Evolutionary conservation across 2,797 vertebrate genomes (phyloP), one percentile per base, ranked within the genome.

Genomic region (Atherinosoma microstoma): DNA sequence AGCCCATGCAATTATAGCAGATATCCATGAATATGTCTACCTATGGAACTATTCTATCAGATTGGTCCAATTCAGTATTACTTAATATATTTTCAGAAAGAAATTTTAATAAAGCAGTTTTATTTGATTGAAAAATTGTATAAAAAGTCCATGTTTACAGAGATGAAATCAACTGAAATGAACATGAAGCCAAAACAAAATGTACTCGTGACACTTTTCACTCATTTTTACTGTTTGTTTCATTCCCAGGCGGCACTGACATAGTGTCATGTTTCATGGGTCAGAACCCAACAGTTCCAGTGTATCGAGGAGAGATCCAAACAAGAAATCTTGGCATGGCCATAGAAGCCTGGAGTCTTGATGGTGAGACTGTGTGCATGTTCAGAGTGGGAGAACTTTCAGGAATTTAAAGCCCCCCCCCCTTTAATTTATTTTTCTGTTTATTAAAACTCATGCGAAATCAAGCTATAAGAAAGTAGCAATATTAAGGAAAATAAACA

Each of bases 221-320:
- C 47, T 58, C 27, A 47, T 20, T 20, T 34, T 58, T 49, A 36
- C 57, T 58, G 9, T 29, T 45, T 73, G 34, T 65, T 66, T 73
- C 3, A 67, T 30, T 3, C 74, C 2, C 83, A 99, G 98, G 98
- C 58, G 98, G 98, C n/a, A 99, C 97, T 0, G 98, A 99, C 89
- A 99, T 99, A 0, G 91, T 99, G 87, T 98, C 97, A 0, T 99
- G 97, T 91, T 99, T 99, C 89, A 96, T 99, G 96, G 98, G 98
- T 65, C 97, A 99, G 87, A 99, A 99, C 74, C 87, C 94, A 4
- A 94, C 95, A 2, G 90, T 99, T 45, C 97, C 97, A 0, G 97
- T 99, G 77, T 95, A 97, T 86, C 96, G 94, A 70, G 98, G 98
- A 0, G 98, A 99, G 91, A 97, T 99, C 77, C 98, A 99, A 90